phyloP scores from a whole-genome alignment of 2,113 vertebrate species.

The Ceyx cyanopectus region DNA sequence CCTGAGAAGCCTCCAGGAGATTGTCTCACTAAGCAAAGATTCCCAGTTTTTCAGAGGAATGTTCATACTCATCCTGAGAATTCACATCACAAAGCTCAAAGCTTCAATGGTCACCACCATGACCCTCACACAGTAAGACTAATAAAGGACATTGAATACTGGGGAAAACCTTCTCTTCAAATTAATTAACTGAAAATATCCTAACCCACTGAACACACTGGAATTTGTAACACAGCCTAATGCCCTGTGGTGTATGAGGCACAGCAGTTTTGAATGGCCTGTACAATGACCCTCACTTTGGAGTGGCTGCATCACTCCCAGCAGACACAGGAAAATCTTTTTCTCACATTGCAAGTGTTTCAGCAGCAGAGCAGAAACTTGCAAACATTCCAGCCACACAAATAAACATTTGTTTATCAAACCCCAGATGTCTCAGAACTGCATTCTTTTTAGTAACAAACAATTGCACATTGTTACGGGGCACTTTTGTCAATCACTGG shows the following conservation, averaged over 20 bases:
- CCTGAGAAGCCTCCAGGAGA: background rate
- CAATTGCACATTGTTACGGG: slow-evolving; percentile 2
- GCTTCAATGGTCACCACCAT: background rate
- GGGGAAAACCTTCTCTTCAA: background rate
- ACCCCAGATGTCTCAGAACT: background rate
- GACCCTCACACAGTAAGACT: background rate
- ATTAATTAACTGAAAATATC: background rate
- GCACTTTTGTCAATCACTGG: background rate
- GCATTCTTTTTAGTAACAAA: slow-evolving; percentile 6
- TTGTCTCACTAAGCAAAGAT: background rate
- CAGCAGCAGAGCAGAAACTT: background rate
- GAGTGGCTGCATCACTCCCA: background rate
- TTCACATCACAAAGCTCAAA: background rate
- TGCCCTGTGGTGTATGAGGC: too few species aligned
- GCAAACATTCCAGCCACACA: background rate
- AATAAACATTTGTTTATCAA: background rate
- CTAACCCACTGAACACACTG: background rate
- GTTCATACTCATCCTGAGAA: background rate
- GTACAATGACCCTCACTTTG: background rate
- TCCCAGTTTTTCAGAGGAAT: background rate
- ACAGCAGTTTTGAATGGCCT: background rate
- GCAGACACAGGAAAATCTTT: background rate
- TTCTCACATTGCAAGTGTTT: background rate
- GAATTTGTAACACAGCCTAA: background rate
- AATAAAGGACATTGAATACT: background rate